Base-by-base conservation (phyloP, 2,888 invertebrate genomes). In the Corbicula japonica region DNA sequence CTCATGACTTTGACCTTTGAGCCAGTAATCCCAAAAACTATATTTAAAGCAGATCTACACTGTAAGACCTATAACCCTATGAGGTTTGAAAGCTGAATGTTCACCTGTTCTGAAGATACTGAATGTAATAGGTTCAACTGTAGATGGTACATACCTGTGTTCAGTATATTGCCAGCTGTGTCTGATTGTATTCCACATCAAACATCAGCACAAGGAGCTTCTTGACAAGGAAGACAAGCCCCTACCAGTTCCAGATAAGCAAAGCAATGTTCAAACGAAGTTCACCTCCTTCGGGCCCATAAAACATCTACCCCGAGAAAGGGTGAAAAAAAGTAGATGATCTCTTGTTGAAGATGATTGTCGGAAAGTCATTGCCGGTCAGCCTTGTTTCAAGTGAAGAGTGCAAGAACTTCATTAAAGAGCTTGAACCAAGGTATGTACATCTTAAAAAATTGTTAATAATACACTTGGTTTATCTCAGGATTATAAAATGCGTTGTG, bases 131-230 rank as follows among this genome's bases (percentile, higher is more conserved):
- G n/a, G n/a, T n/a, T n/a, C n/a, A n/a, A n/a, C n/a, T n/a, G n/a
- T n/a, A n/a, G n/a, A n/a, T n/a, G n/a, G n/a, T n/a, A n/a, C n/a
- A n/a, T n/a, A n/a, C n/a, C n/a, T n/a, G n/a, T n/a, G n/a, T n/a
- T n/a, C n/a, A n/a, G n/a, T n/a, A n/a, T n/a, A n/a, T n/a, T n/a
- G n/a, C n/a, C n/a, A n/a, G n/a, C n/a, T n/a, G n/a, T n/a, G n/a
- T n/a, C n/a, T n/a, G n/a, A n/a, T n/a, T n/a, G 41, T 61, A 26
- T 61, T 61, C 26, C 61, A 61, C 21, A 41, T 61, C 3, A 61
- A 61, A 21, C 38, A 61, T 61, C 41, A 61, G 2, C 61, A 61
- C 23, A 38, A 61, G 41, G 61, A 61, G 38, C 41, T 41, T 10
- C 2, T 61, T 41, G 21, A 4, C 15, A 5, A 28, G 2, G 28